These are phyloP conservation scores for Petrophora chlorosata DNA, from an alignment of 2,888 invertebrate species.

Conservation along the genomic window DNA sequence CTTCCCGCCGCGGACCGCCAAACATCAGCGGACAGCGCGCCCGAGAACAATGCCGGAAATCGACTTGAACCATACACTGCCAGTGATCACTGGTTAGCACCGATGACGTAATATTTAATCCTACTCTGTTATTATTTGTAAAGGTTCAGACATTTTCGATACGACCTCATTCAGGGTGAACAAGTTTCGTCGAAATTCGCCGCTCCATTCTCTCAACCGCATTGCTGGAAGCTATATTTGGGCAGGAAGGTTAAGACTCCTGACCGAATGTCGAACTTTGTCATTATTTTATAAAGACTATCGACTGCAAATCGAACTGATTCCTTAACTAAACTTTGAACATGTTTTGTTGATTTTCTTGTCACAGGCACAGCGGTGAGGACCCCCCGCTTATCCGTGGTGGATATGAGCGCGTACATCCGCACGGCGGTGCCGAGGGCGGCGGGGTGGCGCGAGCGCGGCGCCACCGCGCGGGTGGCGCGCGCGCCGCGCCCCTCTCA, in stretches of 20 bases:
- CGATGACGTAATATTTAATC: not conserved
- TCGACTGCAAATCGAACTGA: too few relatives aligned
- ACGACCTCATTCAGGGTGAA: too few relatives aligned
- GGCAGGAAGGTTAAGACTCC: too few relatives aligned
- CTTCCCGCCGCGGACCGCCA: constrained; percentile 59
- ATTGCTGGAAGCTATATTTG: too few relatives aligned
- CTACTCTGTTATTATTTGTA: not conserved
- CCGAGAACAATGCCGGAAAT: constrained; percentile 49
- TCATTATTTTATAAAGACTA: too few relatives aligned
- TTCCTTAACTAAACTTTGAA: too few relatives aligned
- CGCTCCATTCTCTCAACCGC: too few relatives aligned
- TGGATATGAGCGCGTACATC: constrained; percentile 71
- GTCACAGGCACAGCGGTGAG: constrained; percentile 66
- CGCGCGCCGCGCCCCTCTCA: constrained; percentile 52
- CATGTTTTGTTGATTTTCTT: too few relatives aligned
- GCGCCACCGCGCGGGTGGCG: constrained; percentile 35
- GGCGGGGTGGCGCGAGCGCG: constrained; percentile 3
- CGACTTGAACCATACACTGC: constrained; percentile 58
- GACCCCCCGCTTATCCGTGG: constrained; percentile 69
- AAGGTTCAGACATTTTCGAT: not conserved
- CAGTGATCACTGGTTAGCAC: constrained; percentile 61
- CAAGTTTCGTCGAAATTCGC: too few relatives aligned
- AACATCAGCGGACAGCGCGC: constrained; percentile 49
- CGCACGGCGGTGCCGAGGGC: constrained; percentile 47
- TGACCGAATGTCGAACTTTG: too few relatives aligned